These are phyloP conservation scores for Drosophila nr. fundita DNA, from an alignment of 2,888 invertebrate species.

Conservation along the genomic window DNA sequence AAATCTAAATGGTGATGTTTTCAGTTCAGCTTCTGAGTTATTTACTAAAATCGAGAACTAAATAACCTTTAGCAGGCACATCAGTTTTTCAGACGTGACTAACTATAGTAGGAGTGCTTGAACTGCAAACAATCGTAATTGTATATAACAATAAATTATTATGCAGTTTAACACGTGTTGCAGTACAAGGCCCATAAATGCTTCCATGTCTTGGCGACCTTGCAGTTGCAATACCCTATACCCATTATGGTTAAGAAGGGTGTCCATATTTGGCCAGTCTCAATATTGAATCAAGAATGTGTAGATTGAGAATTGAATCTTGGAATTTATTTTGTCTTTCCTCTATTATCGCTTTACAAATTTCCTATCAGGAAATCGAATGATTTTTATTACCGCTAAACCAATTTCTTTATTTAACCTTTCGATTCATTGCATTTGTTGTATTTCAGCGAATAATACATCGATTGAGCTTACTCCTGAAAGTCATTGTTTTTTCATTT, in stretches of 20 bases:
- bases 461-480: slow-evolving; percentile 9
- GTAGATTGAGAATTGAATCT: too few species aligned
- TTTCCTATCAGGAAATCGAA: background rate
- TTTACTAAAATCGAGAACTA: background rate
- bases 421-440: background rate
- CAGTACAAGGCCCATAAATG: slow-evolving; percentile 10
- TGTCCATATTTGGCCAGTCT: background rate
- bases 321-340: background rate
- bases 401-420: background rate
- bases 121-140: slow-evolving; percentile 11
- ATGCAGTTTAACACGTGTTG: slow-evolving; percentile 56
- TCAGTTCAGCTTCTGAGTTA: background rate
- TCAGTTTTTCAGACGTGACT: slow-evolving; percentile 43
- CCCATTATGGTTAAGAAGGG: background rate
- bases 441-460: background rate
- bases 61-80: background rate
- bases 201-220: slow-evolving; percentile 30
- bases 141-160: slow-evolving; percentile 24
- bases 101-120: slow-evolving; percentile 4
- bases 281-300: background rate
- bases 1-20: background rate
- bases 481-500: slow-evolving; percentile 46
- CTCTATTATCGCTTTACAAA: background rate
- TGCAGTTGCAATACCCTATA: slow-evolving; percentile 16
- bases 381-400: background rate